Conservation (phyloP, 2,797 vertebrate species). For the Tachyglossus aculeatus region DNA sequence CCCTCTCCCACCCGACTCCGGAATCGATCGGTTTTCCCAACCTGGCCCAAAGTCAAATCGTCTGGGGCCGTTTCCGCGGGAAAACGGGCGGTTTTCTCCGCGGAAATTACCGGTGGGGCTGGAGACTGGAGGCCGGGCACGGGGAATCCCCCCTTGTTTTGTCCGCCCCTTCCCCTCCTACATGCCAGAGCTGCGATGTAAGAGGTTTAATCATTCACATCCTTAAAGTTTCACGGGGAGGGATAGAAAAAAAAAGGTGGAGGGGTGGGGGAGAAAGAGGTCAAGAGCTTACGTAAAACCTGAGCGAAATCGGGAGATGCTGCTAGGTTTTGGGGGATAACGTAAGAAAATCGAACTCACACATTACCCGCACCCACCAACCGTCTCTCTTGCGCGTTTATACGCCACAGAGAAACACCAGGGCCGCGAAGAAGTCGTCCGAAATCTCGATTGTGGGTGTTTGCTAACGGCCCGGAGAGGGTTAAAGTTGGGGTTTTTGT, state of each 20-base stretch:
- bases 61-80: too few relatives aligned
- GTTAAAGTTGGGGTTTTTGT: too few relatives aligned
- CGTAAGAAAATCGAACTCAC: constrained; percentile 1
- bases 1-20: too few relatives aligned
- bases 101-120: constrained; percentile 60
- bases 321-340: background rate
- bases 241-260: background rate
- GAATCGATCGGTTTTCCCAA: constrained; percentile 60
- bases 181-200: constrained; percentile 40
- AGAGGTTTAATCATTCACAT: constrained; percentile 63
- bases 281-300: constrained; percentile 5
- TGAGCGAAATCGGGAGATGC: background rate
- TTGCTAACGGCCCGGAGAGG: too few relatives aligned
- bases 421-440: too few relatives aligned
- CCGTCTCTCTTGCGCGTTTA: too few relatives aligned
- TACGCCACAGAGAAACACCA: too few relatives aligned
- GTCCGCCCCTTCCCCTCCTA: background rate
- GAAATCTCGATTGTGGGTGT: too few relatives aligned
- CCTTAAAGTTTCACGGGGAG: constrained; percentile 24
- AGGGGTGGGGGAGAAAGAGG: background rate
- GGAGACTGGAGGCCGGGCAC: constrained; percentile 59
- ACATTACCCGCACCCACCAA: too few relatives aligned
- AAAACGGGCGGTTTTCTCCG: too few relatives aligned
- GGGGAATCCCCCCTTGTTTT: constrained; percentile 57
- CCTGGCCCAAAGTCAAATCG: too few relatives aligned